Percentiles rank a stretch among this genome's conserved stretches.
phyloP scores from a whole-genome alignment of 2,888 invertebrate genomes.

The Neoitamus cyanurus region DNA sequence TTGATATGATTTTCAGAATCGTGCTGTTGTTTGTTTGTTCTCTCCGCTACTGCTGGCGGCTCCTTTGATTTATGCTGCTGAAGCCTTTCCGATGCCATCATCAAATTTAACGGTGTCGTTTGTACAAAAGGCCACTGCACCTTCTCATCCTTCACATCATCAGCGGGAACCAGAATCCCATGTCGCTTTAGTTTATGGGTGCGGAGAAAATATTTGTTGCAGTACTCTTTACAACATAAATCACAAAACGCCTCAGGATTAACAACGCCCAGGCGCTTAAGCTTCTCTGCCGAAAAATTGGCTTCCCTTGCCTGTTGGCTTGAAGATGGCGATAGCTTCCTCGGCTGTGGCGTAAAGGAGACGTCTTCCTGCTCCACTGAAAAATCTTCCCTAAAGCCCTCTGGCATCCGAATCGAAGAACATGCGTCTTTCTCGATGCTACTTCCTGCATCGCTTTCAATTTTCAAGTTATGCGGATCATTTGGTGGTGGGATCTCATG shows the following conservation, averaged over 20 bases:
- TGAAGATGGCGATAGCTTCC: conserved; percentile 71
- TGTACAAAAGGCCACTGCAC: conserved; percentile 68
- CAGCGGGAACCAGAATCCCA: conserved; percentile 77
- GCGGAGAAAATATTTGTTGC: conserved; percentile 91
- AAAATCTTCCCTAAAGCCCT: conserved; percentile 66
- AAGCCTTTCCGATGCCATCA: conserved; percentile 67
- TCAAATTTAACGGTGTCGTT: conserved; percentile 82
- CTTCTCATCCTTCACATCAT: conserved; percentile 68
- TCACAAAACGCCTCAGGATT: conserved; percentile 94
- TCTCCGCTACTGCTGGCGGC: neutral
- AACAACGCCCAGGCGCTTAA: conserved; percentile 81
- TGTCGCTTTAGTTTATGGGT: conserved; percentile 95
- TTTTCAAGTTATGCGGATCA: conserved; percentile 49
- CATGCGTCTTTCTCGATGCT: conserved; percentile 46
- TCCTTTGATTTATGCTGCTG: conserved; percentile 47
- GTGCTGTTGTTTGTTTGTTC: neutral
- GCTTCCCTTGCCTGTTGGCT: conserved; percentile 76
- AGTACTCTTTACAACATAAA: conserved; percentile 92
- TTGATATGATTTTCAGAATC: neutral
- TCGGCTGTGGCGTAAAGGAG: conserved; percentile 68
- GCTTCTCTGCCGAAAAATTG: conserved; percentile 78
- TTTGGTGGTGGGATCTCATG: conserved; percentile 69
- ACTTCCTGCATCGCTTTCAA: conserved; percentile 47
- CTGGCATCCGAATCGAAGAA: conserved; percentile 62
- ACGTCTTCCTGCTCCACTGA: conserved; percentile 67